These are phyloP conservation scores for Xenotilapia caudafasciata DNA, from an alignment of 2,113 vertebrate genomes.

Conservation along the genomic window DNA sequence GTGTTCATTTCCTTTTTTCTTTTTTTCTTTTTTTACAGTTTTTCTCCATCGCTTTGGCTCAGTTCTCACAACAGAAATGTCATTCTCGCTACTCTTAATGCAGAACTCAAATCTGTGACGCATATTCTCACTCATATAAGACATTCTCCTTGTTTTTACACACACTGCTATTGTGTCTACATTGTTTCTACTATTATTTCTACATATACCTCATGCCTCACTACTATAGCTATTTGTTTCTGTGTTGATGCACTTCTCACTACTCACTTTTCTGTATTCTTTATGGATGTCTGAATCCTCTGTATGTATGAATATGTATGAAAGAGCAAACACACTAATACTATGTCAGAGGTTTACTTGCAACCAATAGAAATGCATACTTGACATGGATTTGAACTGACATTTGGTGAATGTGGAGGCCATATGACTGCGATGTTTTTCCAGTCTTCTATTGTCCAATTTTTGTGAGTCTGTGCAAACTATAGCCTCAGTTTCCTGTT, in stretches of 20 bases:
- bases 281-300: neutral
- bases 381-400: neutral
- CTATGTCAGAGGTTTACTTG: neutral
- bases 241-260: neutral
- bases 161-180: neutral
- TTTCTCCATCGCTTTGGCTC: neutral
- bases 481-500: neutral
- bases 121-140: neutral
- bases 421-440: rapidly evolving
- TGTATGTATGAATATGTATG: neutral
- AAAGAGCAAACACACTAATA: neutral
- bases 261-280: neutral
- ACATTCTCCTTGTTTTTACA: neutral
- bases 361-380: neutral
- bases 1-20: neutral
- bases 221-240: neutral
- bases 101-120: neutral
- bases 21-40: rapidly evolving
- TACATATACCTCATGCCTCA: neutral
- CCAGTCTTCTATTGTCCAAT: neutral
- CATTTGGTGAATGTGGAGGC: neutral
- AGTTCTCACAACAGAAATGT: neutral
- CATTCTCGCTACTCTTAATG: neutral
- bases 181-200: neutral
- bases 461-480: neutral